Evolutionary conservation across 2,888 invertebrate species (phyloP).

Genomic region (Plebejus argus): DNA sequence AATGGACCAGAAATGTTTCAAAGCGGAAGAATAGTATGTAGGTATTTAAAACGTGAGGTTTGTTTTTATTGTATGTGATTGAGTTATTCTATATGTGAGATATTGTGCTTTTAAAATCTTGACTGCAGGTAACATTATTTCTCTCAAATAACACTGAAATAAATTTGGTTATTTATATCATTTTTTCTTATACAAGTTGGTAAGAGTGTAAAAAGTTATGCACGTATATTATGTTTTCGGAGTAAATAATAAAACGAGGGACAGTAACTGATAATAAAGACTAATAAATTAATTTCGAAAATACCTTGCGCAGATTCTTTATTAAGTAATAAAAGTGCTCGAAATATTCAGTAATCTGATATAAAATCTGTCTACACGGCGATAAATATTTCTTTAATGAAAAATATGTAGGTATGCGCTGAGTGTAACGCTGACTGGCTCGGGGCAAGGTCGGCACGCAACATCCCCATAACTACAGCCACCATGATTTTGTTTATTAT

Average conservation of each 20-base stretch:
- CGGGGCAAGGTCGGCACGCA: constrained; percentile 32
- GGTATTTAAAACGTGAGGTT: too few relatives aligned
- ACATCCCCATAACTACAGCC: constrained; percentile 10
- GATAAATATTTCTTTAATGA: constrained; percentile 25
- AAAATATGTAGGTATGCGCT: constrained; percentile 22
- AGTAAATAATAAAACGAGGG: background rate
- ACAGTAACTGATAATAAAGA: background rate
- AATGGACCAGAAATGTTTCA: background rate
- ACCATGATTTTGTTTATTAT: background rate
- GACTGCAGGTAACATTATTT: too few relatives aligned
- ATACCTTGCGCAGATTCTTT: background rate
- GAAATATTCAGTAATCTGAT: background rate
- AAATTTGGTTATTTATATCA: too few relatives aligned
- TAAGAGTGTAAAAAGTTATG: too few relatives aligned
- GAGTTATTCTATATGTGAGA: too few relatives aligned
- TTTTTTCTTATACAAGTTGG: too few relatives aligned
- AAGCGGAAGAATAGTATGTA: too few relatives aligned
- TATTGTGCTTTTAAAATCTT: too few relatives aligned
- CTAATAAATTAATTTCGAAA: background rate
- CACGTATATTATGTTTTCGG: background rate
- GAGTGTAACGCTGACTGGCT: constrained; percentile 25
- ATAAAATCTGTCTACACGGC: constrained; percentile 17
- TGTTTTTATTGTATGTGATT: too few relatives aligned
- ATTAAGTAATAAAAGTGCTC: background rate
- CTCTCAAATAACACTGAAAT: too few relatives aligned